Evolutionary conservation across 2,888 invertebrate species (phyloP), one percentile per base, ranked within the genome.

Genomic region (Herminia tarsipennalis): DNA sequence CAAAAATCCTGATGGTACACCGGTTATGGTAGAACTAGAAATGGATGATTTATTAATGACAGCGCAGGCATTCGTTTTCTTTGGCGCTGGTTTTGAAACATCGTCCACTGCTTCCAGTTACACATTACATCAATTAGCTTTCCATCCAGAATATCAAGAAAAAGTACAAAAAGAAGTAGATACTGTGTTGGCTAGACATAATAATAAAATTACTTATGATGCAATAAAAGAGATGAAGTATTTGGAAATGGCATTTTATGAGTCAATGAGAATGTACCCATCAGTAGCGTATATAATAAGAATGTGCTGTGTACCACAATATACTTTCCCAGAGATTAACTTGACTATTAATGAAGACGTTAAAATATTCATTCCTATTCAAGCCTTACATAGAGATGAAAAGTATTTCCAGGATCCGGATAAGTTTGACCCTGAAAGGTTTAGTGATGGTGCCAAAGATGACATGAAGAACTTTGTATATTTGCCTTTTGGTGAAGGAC

Each of bases 11-110:
- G 78, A 89, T 57, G 88, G 88, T 1, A 56, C 77, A 10, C 73
- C 86, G 1, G 80, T 81, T 68, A 67, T 71, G 5, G 70, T 86
- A 0, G 78, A 82, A 40, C 42, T 86, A 34, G 84, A 87, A 69
- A 50, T 88, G 41, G 80, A 73, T 43, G 84, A 87, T 33, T 42
- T 75, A 30, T 50, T 88, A 35, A 72, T 90, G 70, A 79, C 79
- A 6, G 87, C 90, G 2, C 90, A 89, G 75, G 82, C 83, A 0
- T 89, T 91, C 60, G 81, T 88, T 3, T 90, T 90, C 56, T 90
- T 91, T 30, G 90, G 83, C 10, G 92, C 92, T 41, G 92, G 92
- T 4, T 92, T 90, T 56, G 92, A 92, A 66, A 92, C 92, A 1
- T 92, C 92, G 0, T 92, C 92, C 0, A 86, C 88, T 1, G 83